Conservation (phyloP, 2,797 vertebrate genomes). For the Falco cherrug region DNA sequence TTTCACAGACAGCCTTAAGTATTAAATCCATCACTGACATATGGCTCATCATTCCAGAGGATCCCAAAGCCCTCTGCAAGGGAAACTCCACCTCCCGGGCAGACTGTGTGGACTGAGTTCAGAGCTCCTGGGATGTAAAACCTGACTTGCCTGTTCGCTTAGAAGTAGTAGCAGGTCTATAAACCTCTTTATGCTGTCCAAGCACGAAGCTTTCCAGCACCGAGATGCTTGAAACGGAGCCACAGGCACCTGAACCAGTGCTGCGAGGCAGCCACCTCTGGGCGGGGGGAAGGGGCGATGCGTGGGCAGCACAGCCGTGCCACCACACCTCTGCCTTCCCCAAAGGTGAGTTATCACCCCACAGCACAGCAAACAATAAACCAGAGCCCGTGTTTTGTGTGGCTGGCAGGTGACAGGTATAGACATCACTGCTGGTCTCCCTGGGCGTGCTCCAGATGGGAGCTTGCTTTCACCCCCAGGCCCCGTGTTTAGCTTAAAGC, state of each 20-base stretch:
- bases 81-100: not conserved
- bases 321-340: not conserved
- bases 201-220: not conserved
- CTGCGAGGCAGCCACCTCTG: not conserved
- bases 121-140: not conserved
- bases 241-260: not conserved
- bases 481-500: not conserved
- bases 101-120: not conserved
- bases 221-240: not conserved
- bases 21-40: not conserved
- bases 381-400: rapidly evolving
- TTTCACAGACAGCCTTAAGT: not conserved
- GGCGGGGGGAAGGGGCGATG: not conserved
- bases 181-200: not conserved
- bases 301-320: rapidly evolving
- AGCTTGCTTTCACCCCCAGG: not conserved
- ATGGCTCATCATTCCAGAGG: not conserved
- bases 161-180: rapidly evolving
- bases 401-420: not conserved
- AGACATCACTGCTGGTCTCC: not conserved
- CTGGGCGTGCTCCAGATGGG: not conserved
- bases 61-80: not conserved
- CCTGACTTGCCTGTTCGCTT: rapidly evolving
- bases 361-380: not conserved
- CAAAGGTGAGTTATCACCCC: not conserved